A percentile compares a stretch with the other conserved stretches of the same genome.
Evolutionary conservation across 53 echinoderm and acorn worm genomes (phyloP).

Genomic region (Luidia sarsii): DNA sequence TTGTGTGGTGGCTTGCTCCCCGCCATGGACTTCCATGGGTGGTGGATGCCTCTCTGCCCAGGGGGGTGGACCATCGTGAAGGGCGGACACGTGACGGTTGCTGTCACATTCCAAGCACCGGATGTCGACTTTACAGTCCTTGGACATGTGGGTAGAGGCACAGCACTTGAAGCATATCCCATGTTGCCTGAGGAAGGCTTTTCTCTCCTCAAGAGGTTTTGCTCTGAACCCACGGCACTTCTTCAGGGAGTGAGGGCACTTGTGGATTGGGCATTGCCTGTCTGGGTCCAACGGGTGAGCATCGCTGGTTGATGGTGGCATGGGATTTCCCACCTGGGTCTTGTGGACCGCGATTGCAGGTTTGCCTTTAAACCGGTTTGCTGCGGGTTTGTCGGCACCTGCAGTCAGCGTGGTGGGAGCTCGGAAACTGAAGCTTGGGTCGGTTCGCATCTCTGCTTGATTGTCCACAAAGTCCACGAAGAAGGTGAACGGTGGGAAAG

Average conservation of each 20-base stretch:
- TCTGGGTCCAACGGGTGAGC: background rate
- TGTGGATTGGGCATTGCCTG: conserved; percentile 52
- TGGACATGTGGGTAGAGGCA: conserved; percentile 34
- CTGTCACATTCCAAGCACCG: conserved; percentile 33
- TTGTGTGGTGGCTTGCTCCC: conserved; percentile 6
- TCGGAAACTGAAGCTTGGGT: conserved; percentile 33
- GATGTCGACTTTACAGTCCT: conserved; percentile 18
- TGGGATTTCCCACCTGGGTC: conserved; percentile 1
- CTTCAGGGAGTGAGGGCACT: conserved; percentile 44
- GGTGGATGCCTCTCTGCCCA: conserved; percentile 3
- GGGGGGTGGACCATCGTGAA: conserved; percentile 34
- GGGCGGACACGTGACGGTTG: conserved; percentile 32
- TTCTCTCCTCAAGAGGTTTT: conserved; percentile 50
- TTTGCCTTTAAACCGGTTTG: conserved; percentile 13
- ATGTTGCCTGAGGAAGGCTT: conserved; percentile 26
- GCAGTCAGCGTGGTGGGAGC: background rate
- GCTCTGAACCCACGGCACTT: conserved; percentile 42
- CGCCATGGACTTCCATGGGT: conserved; percentile 8
- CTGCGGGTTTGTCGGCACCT: background rate
- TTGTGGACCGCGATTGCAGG: conserved; percentile 15
- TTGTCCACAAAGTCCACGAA: conserved; percentile 41
- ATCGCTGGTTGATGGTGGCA: background rate
- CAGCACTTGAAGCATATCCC: conserved; percentile 52
- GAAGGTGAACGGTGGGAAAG: conserved; percentile 53
- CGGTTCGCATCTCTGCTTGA: conserved; percentile 35